Evolutionary conservation across 2,113 vertebrate genomes (phyloP), one percentile per base, ranked within the genome.

Genomic region (Istiophorus platypterus): DNA sequence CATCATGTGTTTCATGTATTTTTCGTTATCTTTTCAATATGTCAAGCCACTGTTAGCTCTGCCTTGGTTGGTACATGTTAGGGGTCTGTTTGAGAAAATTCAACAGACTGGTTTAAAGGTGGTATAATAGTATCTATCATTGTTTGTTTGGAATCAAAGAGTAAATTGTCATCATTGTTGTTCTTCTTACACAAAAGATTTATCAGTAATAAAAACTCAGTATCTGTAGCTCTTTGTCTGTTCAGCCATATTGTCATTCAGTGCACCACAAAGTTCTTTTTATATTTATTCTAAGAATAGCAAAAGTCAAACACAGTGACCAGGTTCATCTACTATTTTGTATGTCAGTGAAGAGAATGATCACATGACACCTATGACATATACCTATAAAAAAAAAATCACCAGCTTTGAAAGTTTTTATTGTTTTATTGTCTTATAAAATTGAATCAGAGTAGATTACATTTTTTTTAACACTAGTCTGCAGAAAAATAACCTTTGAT

Each of bases 11-110:
- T 65, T 70, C 27, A 31, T 39, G 27, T 27, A 70, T 67, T 39
- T 51, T 26, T 59, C 11, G 22, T 31, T 81, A 18, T 27, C 63
- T 58, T 72, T 78, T 78, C 27, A 45, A 72, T n/a, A 68, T 72
- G 69, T 70, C 37, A 42, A 18, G 39, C 24, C 24, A 24, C 14
- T 39, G 37, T 57, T 54, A 39, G 2, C 4, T 4, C 17, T 22
- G 10, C 22, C 31, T 26, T 69, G 51, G 24, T 66, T 42, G 34
- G 41, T 20, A 62, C 45, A 64, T 24, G 0, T 6, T 42, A 68
- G 42, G 13, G 17, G 24, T 47, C 24, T 56, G 22, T 54, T 39
- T 3, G 34, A 34, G 47, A 37, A 52, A 58, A 56, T 1, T 8
- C 2, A 29, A 7, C 11, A n/a, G 29, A 57, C 5, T 47, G 13